A percentile compares a stretch with the other conserved stretches of the same genome.
Conservation (phyloP, 2,797 vertebrate genomes). For the Phoxinus dragarum region DNA sequence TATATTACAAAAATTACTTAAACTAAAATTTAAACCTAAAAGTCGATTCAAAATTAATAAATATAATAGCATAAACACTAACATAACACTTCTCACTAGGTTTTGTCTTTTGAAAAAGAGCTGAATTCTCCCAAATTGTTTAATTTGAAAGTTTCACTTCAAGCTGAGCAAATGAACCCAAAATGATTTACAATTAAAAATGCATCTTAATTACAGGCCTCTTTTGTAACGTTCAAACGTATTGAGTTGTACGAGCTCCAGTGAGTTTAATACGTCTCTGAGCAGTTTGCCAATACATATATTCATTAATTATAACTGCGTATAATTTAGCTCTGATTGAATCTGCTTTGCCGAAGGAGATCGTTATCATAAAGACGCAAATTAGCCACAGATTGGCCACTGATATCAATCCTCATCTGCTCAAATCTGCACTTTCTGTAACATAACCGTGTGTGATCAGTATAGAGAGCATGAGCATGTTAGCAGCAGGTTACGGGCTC, state of each 20-base stretch:
- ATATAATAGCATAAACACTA: neutral
- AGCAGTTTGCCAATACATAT: constrained; percentile 13
- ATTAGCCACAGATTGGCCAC: neutral
- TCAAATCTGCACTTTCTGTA: neutral
- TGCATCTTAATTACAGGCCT: constrained; percentile 3
- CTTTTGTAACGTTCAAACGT: neutral
- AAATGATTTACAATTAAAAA: constrained; percentile 6
- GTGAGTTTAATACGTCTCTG: constrained; percentile 1
- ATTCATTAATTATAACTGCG: constrained; percentile 34
- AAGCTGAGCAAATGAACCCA: neutral
- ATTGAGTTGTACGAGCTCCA: constrained; percentile 14
- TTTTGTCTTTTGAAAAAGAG: neutral
- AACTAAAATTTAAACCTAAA: neutral
- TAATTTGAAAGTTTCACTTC: neutral
- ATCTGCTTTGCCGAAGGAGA: neutral
- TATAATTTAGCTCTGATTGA: constrained; percentile 1
- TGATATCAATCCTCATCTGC: neutral
- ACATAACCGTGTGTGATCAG: neutral
- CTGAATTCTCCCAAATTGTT: neutral
- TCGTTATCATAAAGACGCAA: constrained; percentile 1
- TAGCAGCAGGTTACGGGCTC: neutral
- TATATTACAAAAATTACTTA: neutral
- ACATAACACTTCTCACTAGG: neutral
- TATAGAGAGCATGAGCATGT: neutral
- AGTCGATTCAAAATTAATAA: neutral